Conservation (phyloP, 92 coral and sea anemone genomes). For the Palythoa grandis region DNA sequence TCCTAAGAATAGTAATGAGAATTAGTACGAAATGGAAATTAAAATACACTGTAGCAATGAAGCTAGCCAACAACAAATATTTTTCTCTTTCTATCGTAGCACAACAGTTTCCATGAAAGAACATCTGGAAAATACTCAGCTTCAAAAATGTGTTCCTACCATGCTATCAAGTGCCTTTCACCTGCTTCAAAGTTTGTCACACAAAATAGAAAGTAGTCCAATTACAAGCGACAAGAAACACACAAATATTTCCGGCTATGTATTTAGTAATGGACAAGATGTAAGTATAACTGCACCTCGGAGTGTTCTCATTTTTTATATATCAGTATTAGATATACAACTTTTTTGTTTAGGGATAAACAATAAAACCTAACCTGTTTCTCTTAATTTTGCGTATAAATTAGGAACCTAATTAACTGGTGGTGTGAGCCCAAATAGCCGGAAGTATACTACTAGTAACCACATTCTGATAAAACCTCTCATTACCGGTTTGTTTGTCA, state of each 20-base stretch:
- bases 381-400: no score
- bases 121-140: background rate
- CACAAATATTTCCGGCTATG: background rate
- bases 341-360: background rate
- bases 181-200: slow-evolving; percentile 25
- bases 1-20: no score
- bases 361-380: no score
- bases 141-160: slow-evolving; percentile 29
- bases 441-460: background rate
- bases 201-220: background rate
- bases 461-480: background rate
- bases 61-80: background rate
- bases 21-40: no score
- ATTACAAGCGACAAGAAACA: background rate
- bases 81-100: background rate
- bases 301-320: background rate
- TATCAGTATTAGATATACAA: background rate
- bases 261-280: background rate
- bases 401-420: no score
- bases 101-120: slow-evolving; percentile 13
- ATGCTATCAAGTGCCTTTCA: slow-evolving; percentile 18
- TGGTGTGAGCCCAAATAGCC: background rate
- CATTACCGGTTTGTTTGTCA: background rate
- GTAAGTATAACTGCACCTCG: background rate
- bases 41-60: background rate